These are phyloP conservation scores for Caenorhabditis plicata DNA, from an alignment of 2,888 invertebrate genomes.

Conservation along the genomic window DNA sequence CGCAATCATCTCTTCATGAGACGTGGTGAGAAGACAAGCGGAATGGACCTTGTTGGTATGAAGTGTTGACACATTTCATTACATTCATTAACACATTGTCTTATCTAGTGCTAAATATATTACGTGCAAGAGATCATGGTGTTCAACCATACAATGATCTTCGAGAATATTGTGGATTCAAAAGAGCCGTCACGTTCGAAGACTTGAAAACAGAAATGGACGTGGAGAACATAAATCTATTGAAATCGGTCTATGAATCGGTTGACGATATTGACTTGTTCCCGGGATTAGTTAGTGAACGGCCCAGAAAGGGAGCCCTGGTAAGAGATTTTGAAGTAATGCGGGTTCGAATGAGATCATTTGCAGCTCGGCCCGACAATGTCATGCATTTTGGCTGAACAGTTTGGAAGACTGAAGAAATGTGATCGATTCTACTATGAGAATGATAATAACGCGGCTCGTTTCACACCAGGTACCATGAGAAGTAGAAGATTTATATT, in stretches of 20 bases:
- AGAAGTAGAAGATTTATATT: too few relatives aligned
- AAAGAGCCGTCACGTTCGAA: conserved; percentile 79
- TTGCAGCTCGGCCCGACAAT: conserved; percentile 82
- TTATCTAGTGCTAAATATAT: conserved; percentile 77
- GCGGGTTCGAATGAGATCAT: background rate
- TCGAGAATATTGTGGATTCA: conserved; percentile 80
- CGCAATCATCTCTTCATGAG: conserved; percentile 85
- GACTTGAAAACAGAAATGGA: conserved; percentile 77
- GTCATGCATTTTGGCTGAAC: conserved; percentile 91
- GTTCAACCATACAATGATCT: conserved; percentile 78
- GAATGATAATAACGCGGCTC: conserved; percentile 61
- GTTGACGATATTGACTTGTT: conserved; percentile 93
- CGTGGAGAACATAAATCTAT: conserved; percentile 69
- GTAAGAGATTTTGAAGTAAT: conserved; percentile 61
- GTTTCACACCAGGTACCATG: conserved; percentile 63
- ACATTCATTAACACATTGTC: background rate
- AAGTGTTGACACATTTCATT: background rate
- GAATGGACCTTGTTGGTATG: conserved; percentile 81
- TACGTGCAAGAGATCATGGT: conserved; percentile 84
- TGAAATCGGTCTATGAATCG: conserved; percentile 69
- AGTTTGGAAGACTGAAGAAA: conserved; percentile 71
- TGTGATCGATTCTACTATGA: conserved; percentile 93
- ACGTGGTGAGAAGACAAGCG: conserved; percentile 82
- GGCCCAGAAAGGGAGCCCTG: conserved; percentile 76
- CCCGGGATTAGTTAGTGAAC: conserved; percentile 87